Evolutionary conservation across 2,888 invertebrate genomes (phyloP).

Genomic region (Argyresthia albistria): DNA sequence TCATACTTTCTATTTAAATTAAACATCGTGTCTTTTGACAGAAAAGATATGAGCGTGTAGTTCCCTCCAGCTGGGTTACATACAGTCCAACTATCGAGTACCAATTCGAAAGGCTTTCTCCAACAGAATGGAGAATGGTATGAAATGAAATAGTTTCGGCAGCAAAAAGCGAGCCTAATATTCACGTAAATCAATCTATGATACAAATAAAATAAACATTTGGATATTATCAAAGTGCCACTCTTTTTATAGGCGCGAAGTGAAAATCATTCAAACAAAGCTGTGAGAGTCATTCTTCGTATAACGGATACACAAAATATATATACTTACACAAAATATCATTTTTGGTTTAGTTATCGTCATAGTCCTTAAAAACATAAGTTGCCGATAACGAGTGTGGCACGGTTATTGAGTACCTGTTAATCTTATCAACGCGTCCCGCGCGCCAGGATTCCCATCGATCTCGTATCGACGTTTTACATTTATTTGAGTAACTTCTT

Average conservation of each 20-base stretch:
- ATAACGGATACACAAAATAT: too few relatives aligned
- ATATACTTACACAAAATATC: too few relatives aligned
- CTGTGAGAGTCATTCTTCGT: too few relatives aligned
- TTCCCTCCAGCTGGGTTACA: neutral
- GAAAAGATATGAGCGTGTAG: neutral
- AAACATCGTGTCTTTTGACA: conserved; percentile 5
- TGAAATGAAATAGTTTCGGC: neutral
- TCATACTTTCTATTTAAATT: conserved; percentile 22
- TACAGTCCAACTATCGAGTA: too few relatives aligned
- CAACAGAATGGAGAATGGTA: neutral
- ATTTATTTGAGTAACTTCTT: neutral
- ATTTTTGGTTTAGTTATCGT: too few relatives aligned
- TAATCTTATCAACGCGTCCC: conserved; percentile 26
- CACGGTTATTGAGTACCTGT: too few relatives aligned
- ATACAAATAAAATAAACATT: neutral
- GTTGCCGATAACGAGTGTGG: too few relatives aligned
- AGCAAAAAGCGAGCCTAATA: neutral
- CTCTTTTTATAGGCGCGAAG: too few relatives aligned
- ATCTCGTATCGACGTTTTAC: conserved; percentile 24
- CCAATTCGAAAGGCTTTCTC: neutral
- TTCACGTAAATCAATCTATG: conserved; percentile 7
- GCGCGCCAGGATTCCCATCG: conserved; percentile 20
- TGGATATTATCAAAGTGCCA: neutral
- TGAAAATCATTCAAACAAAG: too few relatives aligned
- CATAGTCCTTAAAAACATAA: too few relatives aligned